A percentile compares a stretch with the other conserved stretches of the same genome.
phyloP scores from a whole-genome alignment of 2,888 invertebrate genomes.

The Tetranychus truncatus region DNA sequence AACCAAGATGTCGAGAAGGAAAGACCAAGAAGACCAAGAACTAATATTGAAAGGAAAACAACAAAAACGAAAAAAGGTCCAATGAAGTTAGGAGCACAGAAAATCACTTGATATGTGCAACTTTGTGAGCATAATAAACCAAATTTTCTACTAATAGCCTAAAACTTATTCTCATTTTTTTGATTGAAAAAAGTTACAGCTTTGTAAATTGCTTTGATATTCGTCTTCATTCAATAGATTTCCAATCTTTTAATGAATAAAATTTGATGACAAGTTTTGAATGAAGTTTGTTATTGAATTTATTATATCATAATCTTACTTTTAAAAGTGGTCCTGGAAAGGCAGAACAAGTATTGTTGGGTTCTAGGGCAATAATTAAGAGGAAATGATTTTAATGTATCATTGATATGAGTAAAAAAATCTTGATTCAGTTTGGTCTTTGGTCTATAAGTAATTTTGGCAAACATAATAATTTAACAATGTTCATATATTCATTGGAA shows the following conservation, averaged over 20 bases:
- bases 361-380: slow-evolving; percentile 38
- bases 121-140: not conserved
- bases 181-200: no score
- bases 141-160: not conserved
- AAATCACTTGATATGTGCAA: slow-evolving; percentile 3
- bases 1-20: not conserved
- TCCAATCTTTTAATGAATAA: slow-evolving; percentile 48
- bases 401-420: slow-evolving; percentile 73
- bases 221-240: slow-evolving; percentile 69
- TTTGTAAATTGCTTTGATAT: slow-evolving; percentile 56
- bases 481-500: not conserved
- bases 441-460: slow-evolving; percentile 46
- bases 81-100: slow-evolving; percentile 21
- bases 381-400: slow-evolving; percentile 74
- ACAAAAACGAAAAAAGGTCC: slow-evolving; percentile 16
- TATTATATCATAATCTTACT: slow-evolving; percentile 37
- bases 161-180: no score
- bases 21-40: not conserved
- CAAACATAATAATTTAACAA: not conserved
- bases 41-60: not conserved
- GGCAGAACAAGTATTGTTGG: slow-evolving; percentile 83
- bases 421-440: slow-evolving; percentile 77
- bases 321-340: slow-evolving; percentile 85
- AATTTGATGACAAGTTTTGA: not conserved
- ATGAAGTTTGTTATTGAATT: not conserved